A percentile compares a stretch with the other conserved stretches of the same genome.
These are phyloP conservation scores for Drosophila ezoana DNA, from an alignment of 2,888 invertebrate genomes.

Conservation along the genomic window DNA sequence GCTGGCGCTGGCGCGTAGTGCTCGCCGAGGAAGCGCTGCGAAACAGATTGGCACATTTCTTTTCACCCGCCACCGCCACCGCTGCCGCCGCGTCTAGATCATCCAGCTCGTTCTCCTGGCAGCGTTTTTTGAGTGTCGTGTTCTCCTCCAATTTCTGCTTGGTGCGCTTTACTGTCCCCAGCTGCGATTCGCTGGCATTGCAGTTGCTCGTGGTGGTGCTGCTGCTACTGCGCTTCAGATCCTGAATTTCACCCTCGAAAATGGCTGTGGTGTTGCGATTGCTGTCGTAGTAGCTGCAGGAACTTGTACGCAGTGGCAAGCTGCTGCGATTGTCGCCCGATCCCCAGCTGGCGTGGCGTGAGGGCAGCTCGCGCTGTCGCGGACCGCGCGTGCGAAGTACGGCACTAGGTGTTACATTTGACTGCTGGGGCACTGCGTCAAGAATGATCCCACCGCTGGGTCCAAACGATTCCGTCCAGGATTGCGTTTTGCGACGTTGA, in stretches of 20 bases:
- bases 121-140: constrained; percentile 81
- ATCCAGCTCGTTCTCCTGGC: constrained; percentile 75
- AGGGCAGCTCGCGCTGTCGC: constrained; percentile 87
- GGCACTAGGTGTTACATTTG: constrained; percentile 31
- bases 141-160: constrained; percentile 89
- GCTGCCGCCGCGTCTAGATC: constrained; percentile 27
- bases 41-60: constrained; percentile 76
- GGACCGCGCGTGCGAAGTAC: constrained; percentile 81
- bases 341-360: constrained; percentile 93
- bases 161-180: constrained; percentile 89
- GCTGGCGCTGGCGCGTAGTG: constrained; percentile 78
- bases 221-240: constrained; percentile 74
- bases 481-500: constrained; percentile 82
- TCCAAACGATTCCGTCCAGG: constrained; percentile 82
- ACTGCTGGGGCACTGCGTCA: constrained; percentile 50
- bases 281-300: constrained; percentile 90
- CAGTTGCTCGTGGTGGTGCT: constrained; percentile 70
- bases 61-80: constrained; percentile 19
- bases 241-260: constrained; percentile 84
- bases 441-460: constrained; percentile 76
- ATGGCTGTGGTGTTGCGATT: constrained; percentile 83
- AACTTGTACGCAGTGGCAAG: constrained; percentile 89
- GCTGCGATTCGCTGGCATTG: constrained; percentile 52
- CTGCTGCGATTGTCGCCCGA: constrained; percentile 89
- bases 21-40: constrained; percentile 83